A percentile compares a stretch with the other conserved stretches of the same genome.
Evolutionary conservation across 2,113 vertebrate genomes (phyloP).

Genomic region (Thunnus thynnus): DNA sequence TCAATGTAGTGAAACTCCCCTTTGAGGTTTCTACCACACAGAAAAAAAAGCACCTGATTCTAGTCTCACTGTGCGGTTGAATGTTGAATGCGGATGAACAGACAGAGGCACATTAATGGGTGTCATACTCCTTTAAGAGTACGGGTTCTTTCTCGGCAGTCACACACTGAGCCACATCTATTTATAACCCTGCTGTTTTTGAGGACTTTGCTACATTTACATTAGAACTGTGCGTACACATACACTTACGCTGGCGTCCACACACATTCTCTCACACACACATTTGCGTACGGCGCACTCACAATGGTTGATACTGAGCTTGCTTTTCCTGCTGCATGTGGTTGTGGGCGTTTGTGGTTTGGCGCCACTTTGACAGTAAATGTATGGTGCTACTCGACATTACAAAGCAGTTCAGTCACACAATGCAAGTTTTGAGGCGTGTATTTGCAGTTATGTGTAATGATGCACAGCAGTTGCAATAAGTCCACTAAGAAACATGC

Average conservation of each 20-base stretch:
- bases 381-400: background rate
- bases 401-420: conserved; percentile 1
- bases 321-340: conserved; percentile 26
- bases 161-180: conserved; percentile 62
- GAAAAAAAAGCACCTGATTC: background rate
- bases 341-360: conserved; percentile 25
- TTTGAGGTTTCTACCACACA: background rate
- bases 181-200: conserved; percentile 77
- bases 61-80: conserved; percentile 6
- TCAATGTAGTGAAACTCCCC: conserved; percentile 16
- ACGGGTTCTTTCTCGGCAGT: conserved; percentile 60
- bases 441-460: background rate
- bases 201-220: conserved; percentile 72
- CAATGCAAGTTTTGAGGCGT: conserved; percentile 6
- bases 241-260: conserved; percentile 1
- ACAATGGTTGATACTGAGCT: conserved; percentile 16
- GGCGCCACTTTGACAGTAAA: conserved; percentile 34
- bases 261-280: background rate
- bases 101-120: background rate
- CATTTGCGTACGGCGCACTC: conserved; percentile 24
- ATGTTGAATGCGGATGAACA: background rate
- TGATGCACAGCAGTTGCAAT: background rate
- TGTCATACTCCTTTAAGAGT: conserved; percentile 74
- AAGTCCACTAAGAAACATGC: background rate
- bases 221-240: conserved; percentile 15